These are phyloP conservation scores for Trissonchulus latispiculum DNA, from an alignment of 2,888 invertebrate genomes.

Conservation along the genomic window DNA sequence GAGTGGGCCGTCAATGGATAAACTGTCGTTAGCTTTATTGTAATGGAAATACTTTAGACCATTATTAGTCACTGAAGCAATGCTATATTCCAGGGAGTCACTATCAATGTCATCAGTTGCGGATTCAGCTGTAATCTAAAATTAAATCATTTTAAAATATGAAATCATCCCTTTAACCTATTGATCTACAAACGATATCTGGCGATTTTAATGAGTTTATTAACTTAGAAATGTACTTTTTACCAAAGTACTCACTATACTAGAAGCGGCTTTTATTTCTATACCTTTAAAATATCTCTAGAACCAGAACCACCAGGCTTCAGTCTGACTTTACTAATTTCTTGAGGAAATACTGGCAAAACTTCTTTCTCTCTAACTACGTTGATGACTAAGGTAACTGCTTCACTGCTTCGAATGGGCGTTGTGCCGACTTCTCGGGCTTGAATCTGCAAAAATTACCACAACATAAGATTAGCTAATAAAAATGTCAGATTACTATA, in stretches of 20 bases:
- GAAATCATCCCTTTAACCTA: too few relatives aligned
- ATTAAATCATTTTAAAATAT: too few relatives aligned
- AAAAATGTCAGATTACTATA: too few relatives aligned
- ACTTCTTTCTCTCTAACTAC: slow-evolving; percentile 40
- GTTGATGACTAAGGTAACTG: slow-evolving; percentile 39
- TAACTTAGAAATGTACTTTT: too few relatives aligned
- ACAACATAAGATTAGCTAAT: too few relatives aligned
- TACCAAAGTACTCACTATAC: too few relatives aligned
- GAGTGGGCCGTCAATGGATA: slow-evolving; percentile 34
- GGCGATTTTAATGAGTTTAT: too few relatives aligned
- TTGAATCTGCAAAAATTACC: slow-evolving; percentile 33
- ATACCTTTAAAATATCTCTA: background rate
- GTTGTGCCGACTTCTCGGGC: slow-evolving; percentile 41
- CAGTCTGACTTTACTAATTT: slow-evolving; percentile 37
- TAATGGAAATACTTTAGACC: slow-evolving; percentile 36
- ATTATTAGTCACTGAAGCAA: slow-evolving; percentile 34
- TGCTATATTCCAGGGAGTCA: slow-evolving; percentile 7
- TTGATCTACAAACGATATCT: too few relatives aligned
- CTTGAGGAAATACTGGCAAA: slow-evolving; percentile 34
- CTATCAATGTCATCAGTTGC: too few relatives aligned
- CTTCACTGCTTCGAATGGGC: slow-evolving; percentile 36
- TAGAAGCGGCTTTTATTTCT: too few relatives aligned
- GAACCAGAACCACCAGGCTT: background rate
- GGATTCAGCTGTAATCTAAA: too few relatives aligned
- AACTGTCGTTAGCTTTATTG: slow-evolving; percentile 32